Base-by-base conservation (phyloP, 2,797 vertebrate species). In the Eupleurogrammus muticus region DNA sequence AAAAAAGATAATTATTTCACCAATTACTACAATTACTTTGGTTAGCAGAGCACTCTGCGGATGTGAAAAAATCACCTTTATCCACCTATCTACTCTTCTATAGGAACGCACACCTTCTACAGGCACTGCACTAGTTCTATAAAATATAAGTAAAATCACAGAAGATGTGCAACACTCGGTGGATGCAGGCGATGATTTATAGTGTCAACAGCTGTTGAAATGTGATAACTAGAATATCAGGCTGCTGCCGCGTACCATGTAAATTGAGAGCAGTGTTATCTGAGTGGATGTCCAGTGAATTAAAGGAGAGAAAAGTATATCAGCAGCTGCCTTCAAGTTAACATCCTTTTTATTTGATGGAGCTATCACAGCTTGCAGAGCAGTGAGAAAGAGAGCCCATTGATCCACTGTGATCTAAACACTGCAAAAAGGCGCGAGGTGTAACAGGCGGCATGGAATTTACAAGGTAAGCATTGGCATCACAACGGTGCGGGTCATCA, bases 401-500 rank as follows among this genome's bases (percentile, higher is more conserved):
- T 88, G 84, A 91, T 90, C 80, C 60, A 51, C 59, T 40, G 66
- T 79, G 75, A 89, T 79, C 70, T 82, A 63, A 83, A 81, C 76
- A 54, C 77, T 65, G 67, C 70, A 84, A 77, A 80, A 80, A 87
- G 70, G 81, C 88, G 83, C 5, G 51, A 51, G 75, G 61, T 80
- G 65, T 82, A 90, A 90, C 86, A 88, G 87, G 82, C 44, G 1
- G 54, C 48, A n/a, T 69, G 70, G 81, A 86, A 87, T 90, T 73
- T 87, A 89, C 82, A 87, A 86, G 81, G 81, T 91, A 84, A 90
- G 81, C 80, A 79, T 56, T 74, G 71, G 87, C 82, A 89, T 81
- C 85, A 87, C 84, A 89, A 77, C 83, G 88, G 82, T 77, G 35
- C 54, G 75, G 89, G 83, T 90, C 91, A 92, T 91, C 86, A 86